Evolutionary conservation across 2,888 invertebrate genomes (phyloP), one percentile per base, ranked within the genome.

Genomic region (Trachelus stipa): DNA sequence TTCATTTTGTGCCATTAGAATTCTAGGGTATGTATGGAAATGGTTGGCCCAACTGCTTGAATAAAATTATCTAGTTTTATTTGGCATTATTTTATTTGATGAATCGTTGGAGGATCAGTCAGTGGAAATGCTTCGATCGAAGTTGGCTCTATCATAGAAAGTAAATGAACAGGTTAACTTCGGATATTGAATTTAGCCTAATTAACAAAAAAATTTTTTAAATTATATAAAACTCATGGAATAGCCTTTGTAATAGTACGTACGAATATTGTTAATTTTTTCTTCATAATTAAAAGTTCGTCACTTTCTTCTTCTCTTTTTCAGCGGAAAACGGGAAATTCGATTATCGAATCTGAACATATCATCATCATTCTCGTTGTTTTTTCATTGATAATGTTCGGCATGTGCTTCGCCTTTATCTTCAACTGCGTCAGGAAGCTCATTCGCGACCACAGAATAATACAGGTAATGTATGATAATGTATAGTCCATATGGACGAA

Each of bases 361-460:
- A 96, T 98, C 89, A 93, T 96, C 90, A 96, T 97, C 87, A 98
- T 98, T 83, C 94, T 98, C 89, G 94, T 97, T 37, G 96, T 98
- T 79, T 98, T 98, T 91, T 96, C 96, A 34, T 92, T 97, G 79
- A 97, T 98, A 82, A 93, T 98, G 77, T 95, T 96, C 71, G 97
- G 97, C 37, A 97, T 98, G 96, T 96, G 96, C 88, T 95, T 96
- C 89, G 96, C 97, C 71, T 97, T 98, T 92, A 93, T 97, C 82
- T 96, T 96, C 92, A 97, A 97, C 89, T 98, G 98, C 91, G 94
- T 96, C 83, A 94, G 95, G 85, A 98, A 98, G 90, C 94, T 98
- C 69, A 94, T 97, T 87, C 95, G 96, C 90, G 97, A 98, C 92
- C 97, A 97, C 88, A 94, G 95, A 87, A 95, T 96, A 86, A 97